Evolutionary conservation across 2,113 vertebrate genomes (phyloP).

Genomic region (Elephantulus edwardii): DNA sequence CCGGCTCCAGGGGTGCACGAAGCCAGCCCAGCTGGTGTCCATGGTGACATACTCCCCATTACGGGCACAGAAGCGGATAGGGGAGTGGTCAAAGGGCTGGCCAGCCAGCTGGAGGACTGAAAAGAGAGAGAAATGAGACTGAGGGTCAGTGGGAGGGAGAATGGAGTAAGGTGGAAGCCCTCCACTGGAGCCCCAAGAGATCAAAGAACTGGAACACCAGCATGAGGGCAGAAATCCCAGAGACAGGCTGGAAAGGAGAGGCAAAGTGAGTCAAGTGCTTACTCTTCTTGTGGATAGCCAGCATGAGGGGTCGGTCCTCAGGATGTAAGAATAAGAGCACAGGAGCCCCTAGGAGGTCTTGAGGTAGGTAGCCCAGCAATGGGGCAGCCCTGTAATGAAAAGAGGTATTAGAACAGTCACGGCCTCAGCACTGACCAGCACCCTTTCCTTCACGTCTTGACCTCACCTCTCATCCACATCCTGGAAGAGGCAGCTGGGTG

Average conservation of each 20-base stretch:
- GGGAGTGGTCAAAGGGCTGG: slow-evolving; percentile 91
- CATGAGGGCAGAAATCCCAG: background rate
- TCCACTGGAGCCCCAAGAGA: background rate
- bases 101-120: slow-evolving; percentile 92
- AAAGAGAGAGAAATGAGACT: background rate
- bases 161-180: background rate
- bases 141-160: background rate
- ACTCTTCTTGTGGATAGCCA: slow-evolving; percentile 95
- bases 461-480: slow-evolving; percentile 91
- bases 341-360: slow-evolving; percentile 92
- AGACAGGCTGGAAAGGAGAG: background rate
- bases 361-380: slow-evolving; percentile 91
- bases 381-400: slow-evolving; percentile 87
- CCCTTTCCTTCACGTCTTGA: background rate
- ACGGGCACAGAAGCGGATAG: slow-evolving; percentile 91
- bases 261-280: slow-evolving; percentile 69
- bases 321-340: slow-evolving; percentile 91
- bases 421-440: background rate
- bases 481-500: slow-evolving; percentile 93
- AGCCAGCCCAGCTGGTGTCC: slow-evolving; percentile 95
- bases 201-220: background rate
- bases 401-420: background rate
- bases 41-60: slow-evolving; percentile 93
- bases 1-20: slow-evolving; percentile 94
- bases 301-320: slow-evolving; percentile 92